Percentiles rank a stretch among this genome's conserved stretches.
Evolutionary conservation across 2,888 invertebrate genomes (phyloP).

Genomic region (Tupiocoris notatus): DNA sequence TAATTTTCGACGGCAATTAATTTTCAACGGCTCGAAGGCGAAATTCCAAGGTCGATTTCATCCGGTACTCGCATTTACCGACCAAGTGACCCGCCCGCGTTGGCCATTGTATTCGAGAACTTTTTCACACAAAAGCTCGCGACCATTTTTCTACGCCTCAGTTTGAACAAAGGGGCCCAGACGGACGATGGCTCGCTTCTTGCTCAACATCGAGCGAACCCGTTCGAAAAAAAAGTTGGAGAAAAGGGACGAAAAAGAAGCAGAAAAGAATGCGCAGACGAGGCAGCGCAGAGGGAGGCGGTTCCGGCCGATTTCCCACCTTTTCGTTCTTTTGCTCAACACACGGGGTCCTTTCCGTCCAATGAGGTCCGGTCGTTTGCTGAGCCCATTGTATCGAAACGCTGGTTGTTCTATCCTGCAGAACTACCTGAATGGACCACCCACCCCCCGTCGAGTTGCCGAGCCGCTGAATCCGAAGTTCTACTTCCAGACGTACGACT

Average conservation of each 20-base stretch:
- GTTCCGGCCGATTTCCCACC: conserved; percentile 30
- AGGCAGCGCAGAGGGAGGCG: conserved; percentile 1
- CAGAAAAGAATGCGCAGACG: conserved; percentile 1
- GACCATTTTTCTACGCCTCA: neutral
- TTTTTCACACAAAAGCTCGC: neutral
- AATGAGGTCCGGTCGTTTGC: conserved; percentile 36
- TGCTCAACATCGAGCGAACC: neutral
- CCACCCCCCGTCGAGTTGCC: conserved; percentile 28
- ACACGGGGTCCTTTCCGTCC: conserved; percentile 8
- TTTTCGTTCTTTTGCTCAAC: conserved; percentile 3
- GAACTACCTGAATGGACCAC: conserved; percentile 36
- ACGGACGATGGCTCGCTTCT: neutral
- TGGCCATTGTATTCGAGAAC: neutral
- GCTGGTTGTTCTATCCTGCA: conserved; percentile 1
- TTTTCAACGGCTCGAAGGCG: no score
- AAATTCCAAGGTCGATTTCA: neutral
- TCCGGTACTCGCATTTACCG: neutral
- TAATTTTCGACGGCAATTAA: no score
- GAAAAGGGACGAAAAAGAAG: neutral
- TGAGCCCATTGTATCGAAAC: neutral
- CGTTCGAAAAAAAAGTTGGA: neutral
- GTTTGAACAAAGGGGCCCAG: neutral
- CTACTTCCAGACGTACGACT: no score
- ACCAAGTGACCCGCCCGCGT: neutral
- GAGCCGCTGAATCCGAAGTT: neutral